Evolutionary conservation across 2,797 vertebrate genomes (phyloP).

Genomic region (Oryzias sinensis): DNA sequence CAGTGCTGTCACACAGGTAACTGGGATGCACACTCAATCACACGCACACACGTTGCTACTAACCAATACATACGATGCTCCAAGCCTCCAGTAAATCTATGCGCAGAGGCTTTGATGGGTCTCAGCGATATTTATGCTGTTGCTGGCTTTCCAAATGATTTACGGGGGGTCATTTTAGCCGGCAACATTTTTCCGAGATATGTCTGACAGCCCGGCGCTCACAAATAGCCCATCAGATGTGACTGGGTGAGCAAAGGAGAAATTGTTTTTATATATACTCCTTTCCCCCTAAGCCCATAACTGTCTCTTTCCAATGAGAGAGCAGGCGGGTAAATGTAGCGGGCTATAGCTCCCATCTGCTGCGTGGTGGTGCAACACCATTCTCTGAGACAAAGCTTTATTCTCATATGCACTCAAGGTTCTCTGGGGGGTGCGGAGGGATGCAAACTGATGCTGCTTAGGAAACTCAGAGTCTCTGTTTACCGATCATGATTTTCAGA

Average conservation of each 20-base stretch:
- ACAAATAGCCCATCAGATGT: conserved; percentile 63
- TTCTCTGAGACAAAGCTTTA: conserved; percentile 51
- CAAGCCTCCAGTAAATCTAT: conserved; percentile 56
- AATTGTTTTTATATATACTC: conserved; percentile 51
- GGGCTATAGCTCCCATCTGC: conserved; percentile 69
- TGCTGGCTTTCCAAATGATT: conserved; percentile 61
- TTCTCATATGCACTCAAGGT: conserved; percentile 47
- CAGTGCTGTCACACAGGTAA: conserved; percentile 83
- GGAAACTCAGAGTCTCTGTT: conserved; percentile 61
- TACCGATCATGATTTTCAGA: conserved; percentile 48
- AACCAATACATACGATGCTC: conserved; percentile 39
- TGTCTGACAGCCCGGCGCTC: conserved; percentile 42
- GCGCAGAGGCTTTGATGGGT: conserved; percentile 48
- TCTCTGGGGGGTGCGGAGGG: conserved; percentile 46
- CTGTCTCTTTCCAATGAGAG: conserved; percentile 62
- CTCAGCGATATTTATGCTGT: conserved; percentile 35
- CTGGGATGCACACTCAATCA: conserved; percentile 22
- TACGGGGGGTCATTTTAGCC: conserved; percentile 57
- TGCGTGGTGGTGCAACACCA: conserved; percentile 20
- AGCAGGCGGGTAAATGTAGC: conserved; percentile 70
- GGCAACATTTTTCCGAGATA: conserved; percentile 41
- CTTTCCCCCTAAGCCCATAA: conserved; percentile 55
- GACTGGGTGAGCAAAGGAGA: conserved; percentile 55
- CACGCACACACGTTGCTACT: conserved; percentile 15
- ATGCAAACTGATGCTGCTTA: conserved; percentile 34